These are phyloP conservation scores for Balearica regulorum DNA, from an alignment of 2,797 vertebrate genomes.

Conservation along the genomic window DNA sequence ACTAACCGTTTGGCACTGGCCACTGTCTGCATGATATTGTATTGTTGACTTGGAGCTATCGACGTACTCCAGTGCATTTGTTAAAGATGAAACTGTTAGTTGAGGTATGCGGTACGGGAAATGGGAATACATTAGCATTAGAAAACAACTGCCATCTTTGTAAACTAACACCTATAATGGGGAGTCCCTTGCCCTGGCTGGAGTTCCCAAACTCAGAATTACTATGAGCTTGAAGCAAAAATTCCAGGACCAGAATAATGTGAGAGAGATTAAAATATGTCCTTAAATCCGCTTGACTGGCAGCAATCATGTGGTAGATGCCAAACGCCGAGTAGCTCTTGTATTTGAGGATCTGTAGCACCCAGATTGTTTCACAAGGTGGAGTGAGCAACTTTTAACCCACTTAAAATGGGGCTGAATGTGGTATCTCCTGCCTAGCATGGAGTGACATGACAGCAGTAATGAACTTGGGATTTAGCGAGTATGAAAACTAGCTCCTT, in stretches of 20 bases:
- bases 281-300: slow-evolving; percentile 35
- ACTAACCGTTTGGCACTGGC: slow-evolving; percentile 32
- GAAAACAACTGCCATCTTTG: slow-evolving; percentile 14
- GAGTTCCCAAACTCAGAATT: not conserved
- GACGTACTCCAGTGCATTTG: not conserved
- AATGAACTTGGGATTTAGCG: not conserved
- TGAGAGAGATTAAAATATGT: slow-evolving; percentile 24
- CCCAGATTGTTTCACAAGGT: not conserved
- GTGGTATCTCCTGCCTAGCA: not conserved
- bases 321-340: not conserved
- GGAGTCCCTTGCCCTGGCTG: not conserved
- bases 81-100: slow-evolving; percentile 15
- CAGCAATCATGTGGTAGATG: not conserved
- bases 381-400: not conserved
- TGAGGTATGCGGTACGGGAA: not conserved
- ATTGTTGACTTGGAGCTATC: not conserved
- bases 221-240: not conserved
- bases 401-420: not conserved
- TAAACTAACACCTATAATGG: not conserved
- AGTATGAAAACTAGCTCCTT: not conserved
- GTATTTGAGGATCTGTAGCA: not conserved
- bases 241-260: slow-evolving; percentile 10
- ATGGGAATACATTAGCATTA: not conserved
- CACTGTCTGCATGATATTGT: not conserved
- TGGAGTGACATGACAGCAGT: not conserved